These are phyloP conservation scores for Trichogramma evanescens DNA, from an alignment of 2,888 invertebrate genomes.

Conservation along the genomic window DNA sequence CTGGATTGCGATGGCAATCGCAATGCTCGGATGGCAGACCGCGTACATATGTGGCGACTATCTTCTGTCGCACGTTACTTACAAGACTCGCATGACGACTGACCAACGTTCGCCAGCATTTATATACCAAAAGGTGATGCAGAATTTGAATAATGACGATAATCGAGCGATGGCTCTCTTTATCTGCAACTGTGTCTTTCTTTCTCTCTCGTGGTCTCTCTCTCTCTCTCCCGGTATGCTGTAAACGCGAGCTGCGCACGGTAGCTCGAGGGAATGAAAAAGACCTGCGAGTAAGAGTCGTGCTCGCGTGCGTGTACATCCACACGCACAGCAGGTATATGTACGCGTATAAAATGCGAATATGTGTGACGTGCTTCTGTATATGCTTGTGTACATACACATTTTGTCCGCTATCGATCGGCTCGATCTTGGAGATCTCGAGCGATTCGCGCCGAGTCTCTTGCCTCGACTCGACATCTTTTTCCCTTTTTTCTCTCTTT, in stretches of 20 bases:
- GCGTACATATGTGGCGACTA: no score
- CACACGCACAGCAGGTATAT: background rate
- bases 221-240: no score
- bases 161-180: slow-evolving; percentile 7
- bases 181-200: no score
- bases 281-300: background rate
- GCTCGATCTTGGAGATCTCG: no score
- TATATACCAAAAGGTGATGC: slow-evolving; percentile 13
- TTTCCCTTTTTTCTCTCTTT: no score
- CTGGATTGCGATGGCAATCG: slow-evolving; percentile 9
- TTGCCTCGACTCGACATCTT: no score
- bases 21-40: background rate
- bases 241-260: background rate
- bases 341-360: background rate
- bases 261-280: slow-evolving; percentile 3
- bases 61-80: no score
- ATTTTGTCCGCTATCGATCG: no score
- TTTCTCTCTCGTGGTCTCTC: no score
- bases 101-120: slow-evolving; percentile 14
- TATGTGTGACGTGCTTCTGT: background rate
- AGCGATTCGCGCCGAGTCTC: no score
- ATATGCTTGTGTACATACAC: background rate
- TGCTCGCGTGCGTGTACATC: background rate
- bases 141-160: slow-evolving; percentile 23
- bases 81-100: slow-evolving; percentile 2